phyloP scores from a whole-genome alignment of 2,113 vertebrate species.

The Pungitius pungitius region DNA sequence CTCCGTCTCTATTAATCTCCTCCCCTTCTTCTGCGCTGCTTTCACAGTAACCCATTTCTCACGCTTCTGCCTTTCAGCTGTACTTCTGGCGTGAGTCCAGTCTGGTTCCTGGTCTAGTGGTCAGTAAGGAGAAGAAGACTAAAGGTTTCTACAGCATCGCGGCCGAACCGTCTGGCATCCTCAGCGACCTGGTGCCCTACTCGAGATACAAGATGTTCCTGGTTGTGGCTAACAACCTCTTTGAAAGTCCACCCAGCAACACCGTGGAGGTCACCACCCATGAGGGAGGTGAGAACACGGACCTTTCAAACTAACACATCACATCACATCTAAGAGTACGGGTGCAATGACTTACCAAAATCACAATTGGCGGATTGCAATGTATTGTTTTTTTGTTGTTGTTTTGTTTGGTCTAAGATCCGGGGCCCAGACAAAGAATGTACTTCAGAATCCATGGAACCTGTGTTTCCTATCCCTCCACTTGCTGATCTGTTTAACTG shows the following conservation, averaged over 20 bases:
- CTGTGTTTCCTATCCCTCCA: too few relatives aligned
- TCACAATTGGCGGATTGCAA: too few relatives aligned
- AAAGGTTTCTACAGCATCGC: slow-evolving; percentile 84
- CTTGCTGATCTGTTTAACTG: neutral
- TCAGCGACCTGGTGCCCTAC: slow-evolving; percentile 89
- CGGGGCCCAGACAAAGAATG: too few relatives aligned
- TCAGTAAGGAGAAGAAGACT: slow-evolving; percentile 88
- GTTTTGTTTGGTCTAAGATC: too few relatives aligned
- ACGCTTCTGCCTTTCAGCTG: slow-evolving; percentile 81
- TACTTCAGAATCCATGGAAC: too few relatives aligned
- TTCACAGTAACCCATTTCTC: slow-evolving; percentile 26
- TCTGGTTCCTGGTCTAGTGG: slow-evolving; percentile 87
- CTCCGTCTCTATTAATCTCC: neutral
- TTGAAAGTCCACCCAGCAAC: slow-evolving; percentile 89
- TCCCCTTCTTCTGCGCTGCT: neutral
- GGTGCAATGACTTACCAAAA: neutral
- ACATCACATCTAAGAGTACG: neutral
- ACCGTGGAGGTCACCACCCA: slow-evolving; percentile 90
- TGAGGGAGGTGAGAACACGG: slow-evolving; percentile 88
- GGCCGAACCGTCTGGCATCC: slow-evolving; percentile 83
- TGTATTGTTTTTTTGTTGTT: too few relatives aligned
- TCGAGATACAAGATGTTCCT: slow-evolving; percentile 95
- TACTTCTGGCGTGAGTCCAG: slow-evolving; percentile 96
- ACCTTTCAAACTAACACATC: neutral
- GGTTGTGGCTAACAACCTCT: slow-evolving; percentile 91